Percentiles rank a stretch among this genome's conserved stretches.
phyloP scores from a whole-genome alignment of 2,113 vertebrate species.

The Mesitornis unicolor region DNA sequence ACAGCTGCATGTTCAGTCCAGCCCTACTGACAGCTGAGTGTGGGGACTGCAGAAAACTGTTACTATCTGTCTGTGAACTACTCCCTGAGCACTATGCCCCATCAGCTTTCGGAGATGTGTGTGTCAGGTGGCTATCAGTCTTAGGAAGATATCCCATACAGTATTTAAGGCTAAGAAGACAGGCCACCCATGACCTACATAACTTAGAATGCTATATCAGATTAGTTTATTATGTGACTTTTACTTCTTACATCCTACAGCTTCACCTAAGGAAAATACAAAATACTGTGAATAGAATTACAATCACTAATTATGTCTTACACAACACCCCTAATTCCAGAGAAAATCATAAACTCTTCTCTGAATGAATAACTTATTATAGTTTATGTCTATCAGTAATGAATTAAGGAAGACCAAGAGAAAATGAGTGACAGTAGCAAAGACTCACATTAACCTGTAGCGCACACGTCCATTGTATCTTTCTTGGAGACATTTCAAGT shows the following conservation, averaged over 20 bases:
- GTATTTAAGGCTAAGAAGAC: neutral
- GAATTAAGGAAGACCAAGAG: neutral
- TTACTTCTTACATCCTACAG: neutral
- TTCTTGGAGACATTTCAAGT: conserved; percentile 17
- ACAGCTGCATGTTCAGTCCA: neutral
- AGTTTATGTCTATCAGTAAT: neutral
- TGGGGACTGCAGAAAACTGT: neutral
- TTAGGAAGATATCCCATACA: neutral
- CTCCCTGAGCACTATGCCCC: neutral
- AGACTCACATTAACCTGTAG: neutral
- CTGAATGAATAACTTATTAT: neutral
- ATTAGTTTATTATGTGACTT: neutral
- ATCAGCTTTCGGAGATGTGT: neutral
- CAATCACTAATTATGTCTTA: neutral
- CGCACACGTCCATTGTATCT: neutral
- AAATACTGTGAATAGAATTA: neutral
- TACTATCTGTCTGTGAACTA: neutral
- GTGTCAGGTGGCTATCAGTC: neutral
- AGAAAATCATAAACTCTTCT: neutral
- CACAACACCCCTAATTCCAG: neutral
- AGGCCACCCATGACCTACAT: conserved; percentile 10
- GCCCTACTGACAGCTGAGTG: neutral
- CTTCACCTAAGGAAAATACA: conserved; percentile 2
- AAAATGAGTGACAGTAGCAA: neutral
- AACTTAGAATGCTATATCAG: neutral